phyloP scores from a whole-genome alignment of 2,113 vertebrate genomes.

The Machaerirhynchus nigripectus region DNA sequence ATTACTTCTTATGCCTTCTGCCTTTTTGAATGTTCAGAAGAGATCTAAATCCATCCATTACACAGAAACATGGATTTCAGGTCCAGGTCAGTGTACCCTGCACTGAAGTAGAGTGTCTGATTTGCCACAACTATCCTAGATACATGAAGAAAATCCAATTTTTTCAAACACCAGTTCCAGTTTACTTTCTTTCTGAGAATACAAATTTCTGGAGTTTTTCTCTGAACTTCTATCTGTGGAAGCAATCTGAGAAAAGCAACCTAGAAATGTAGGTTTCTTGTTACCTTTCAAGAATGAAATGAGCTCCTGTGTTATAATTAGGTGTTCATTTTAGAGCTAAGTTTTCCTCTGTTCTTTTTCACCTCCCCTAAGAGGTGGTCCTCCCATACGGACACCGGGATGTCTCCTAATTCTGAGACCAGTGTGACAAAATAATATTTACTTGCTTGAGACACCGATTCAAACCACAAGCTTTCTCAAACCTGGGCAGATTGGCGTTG shows the following conservation, averaged over 20 bases:
- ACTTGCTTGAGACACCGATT: background rate
- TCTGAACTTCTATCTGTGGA: background rate
- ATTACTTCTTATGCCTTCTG: background rate
- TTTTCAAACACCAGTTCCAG: background rate
- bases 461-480: background rate
- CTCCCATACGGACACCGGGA: background rate
- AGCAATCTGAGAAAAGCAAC: background rate
- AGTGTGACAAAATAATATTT: background rate
- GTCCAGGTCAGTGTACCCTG: background rate
- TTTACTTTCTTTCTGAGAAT: background rate
- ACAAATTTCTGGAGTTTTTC: background rate
- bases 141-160: background rate
- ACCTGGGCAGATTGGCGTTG: background rate
- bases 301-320: background rate
- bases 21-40: background rate
- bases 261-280: background rate
- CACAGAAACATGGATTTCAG: background rate
- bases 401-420: background rate
- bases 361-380: background rate
- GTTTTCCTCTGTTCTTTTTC: background rate
- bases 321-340: background rate
- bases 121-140: background rate
- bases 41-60: background rate
- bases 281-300: background rate
- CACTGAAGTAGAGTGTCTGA: background rate